A percentile compares a stretch with the other conserved stretches of the same genome.
phyloP scores from a whole-genome alignment of 2,888 invertebrate genomes.

The Boloria euphrosyne region DNA sequence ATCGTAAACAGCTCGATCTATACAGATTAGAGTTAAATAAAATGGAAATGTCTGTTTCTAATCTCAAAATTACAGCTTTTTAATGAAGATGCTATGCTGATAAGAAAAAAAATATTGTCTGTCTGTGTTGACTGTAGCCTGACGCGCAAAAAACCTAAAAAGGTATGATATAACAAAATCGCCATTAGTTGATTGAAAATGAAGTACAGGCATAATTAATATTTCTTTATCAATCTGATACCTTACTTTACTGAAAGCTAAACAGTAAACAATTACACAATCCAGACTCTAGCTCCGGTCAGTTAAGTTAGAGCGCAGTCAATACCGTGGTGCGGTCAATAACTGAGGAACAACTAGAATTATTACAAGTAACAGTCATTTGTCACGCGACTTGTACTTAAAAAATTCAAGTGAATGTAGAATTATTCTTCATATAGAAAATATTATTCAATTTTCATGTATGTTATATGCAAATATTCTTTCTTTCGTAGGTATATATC shows the following conservation, averaged over 20 bases:
- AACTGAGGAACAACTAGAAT: slow-evolving; percentile 78
- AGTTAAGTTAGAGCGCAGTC: slow-evolving; percentile 51
- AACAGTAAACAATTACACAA: background rate
- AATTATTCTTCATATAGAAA: background rate
- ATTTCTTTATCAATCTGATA: background rate
- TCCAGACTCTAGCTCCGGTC: slow-evolving; percentile 56
- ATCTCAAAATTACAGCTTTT: too few species aligned
- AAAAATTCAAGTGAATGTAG: slow-evolving; percentile 10
- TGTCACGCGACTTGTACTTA: slow-evolving; percentile 64
- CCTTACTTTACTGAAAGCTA: background rate
- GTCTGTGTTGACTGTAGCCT: too few species aligned
- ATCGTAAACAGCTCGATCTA: too few species aligned
- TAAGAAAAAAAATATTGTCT: too few species aligned
- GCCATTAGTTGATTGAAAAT: too few species aligned
- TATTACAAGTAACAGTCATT: slow-evolving; percentile 72
- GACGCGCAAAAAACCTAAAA: too few species aligned
- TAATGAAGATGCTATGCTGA: too few species aligned
- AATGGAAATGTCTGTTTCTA: too few species aligned
- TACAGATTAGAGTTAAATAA: too few species aligned
- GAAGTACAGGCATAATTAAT: too few species aligned
- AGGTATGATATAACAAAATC: too few species aligned
- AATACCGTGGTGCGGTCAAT: slow-evolving; percentile 73
- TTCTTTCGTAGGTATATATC: too few species aligned
- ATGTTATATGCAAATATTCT: background rate
- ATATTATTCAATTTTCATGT: background rate